A percentile compares a stretch with the other conserved stretches of the same genome.
phyloP scores from a whole-genome alignment of 1,140 invertebrate genomes.

The Aphaenogaster ashmeadi region DNA sequence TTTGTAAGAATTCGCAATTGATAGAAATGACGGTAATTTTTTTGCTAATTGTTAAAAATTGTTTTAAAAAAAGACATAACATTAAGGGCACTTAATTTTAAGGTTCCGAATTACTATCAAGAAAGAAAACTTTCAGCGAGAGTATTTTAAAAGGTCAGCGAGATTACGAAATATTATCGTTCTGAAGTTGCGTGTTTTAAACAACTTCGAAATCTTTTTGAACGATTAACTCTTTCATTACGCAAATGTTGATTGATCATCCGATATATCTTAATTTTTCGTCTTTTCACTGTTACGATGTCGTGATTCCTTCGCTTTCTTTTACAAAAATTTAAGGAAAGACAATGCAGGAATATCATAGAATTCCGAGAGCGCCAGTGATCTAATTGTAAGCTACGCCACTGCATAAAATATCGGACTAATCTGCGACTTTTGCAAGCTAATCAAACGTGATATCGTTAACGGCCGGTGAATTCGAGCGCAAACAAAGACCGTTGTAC shows the following conservation, averaged over 20 bases:
- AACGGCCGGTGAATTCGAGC: background rate
- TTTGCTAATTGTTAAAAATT: background rate
- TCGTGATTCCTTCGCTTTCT: background rate
- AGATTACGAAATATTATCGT: background rate
- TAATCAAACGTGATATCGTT: slow-evolving; percentile 16
- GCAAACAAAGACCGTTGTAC: slow-evolving; percentile 28
- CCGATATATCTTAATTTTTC: background rate
- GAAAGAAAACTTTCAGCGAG: background rate
- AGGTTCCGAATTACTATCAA: background rate
- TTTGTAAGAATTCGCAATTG: slow-evolving; percentile 8
- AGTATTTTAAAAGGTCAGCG: background rate
- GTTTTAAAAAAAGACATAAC: background rate
- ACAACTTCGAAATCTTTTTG: background rate
- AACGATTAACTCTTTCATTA: slow-evolving; percentile 15
- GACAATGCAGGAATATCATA: background rate
- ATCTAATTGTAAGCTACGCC: background rate
- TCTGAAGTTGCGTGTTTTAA: background rate
- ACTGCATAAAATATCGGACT: background rate
- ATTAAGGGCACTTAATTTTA: background rate
- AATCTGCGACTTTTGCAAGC: background rate
- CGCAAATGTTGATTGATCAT: background rate
- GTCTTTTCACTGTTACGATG: background rate
- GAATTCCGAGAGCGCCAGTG: background rate
- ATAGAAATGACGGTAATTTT: background rate
- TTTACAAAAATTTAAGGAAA: background rate